phyloP scores from a whole-genome alignment of 2,797 vertebrate species.

The Helarctos malayanus region DNA sequence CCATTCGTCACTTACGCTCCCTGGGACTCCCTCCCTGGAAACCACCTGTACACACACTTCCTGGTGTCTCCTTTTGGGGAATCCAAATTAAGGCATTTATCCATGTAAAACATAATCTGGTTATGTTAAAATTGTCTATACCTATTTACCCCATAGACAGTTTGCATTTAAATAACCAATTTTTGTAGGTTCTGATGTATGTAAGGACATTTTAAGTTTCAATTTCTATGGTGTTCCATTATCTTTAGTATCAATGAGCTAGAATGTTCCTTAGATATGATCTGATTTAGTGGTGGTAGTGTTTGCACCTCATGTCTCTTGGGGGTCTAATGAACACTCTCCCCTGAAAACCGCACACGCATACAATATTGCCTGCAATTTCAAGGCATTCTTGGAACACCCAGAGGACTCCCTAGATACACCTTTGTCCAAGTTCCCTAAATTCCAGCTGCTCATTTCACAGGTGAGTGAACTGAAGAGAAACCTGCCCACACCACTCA shows the following conservation, averaged over 20 bases:
- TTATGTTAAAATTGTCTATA: background rate
- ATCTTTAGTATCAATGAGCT: background rate
- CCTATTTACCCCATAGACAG: background rate
- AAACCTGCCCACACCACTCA: background rate
- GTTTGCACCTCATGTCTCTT: background rate
- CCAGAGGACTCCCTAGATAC: background rate
- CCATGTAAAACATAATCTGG: background rate
- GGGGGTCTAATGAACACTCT: background rate
- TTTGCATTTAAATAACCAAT: background rate
- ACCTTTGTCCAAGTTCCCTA: background rate
- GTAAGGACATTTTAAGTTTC: background rate
- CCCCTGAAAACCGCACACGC: background rate
- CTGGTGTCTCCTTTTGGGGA: background rate
- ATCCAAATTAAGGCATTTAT: background rate
- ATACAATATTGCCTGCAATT: background rate
- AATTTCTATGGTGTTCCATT: background rate
- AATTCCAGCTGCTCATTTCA: background rate
- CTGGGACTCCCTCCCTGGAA: background rate
- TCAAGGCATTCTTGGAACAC: background rate
- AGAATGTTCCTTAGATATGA: background rate
- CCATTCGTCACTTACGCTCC: background rate
- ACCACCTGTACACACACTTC: background rate
- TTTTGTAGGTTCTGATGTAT: background rate
- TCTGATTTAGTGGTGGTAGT: background rate
- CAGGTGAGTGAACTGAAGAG: background rate